These are phyloP conservation scores for Mobula birostris DNA, from an alignment of 2,113 vertebrate genomes.

Conservation along the genomic window DNA sequence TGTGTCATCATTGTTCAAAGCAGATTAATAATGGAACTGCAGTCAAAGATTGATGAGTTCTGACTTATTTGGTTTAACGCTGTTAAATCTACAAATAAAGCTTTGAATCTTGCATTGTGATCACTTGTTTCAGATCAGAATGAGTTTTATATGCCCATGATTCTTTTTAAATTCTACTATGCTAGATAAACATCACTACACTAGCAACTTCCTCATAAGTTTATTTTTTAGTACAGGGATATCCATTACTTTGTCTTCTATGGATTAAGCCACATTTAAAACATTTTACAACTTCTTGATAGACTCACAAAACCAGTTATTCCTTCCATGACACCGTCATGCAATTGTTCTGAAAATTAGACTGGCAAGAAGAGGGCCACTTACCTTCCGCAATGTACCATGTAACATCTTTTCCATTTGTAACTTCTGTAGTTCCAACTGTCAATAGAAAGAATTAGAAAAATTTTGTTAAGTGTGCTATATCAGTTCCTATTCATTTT, in stretches of 20 bases:
- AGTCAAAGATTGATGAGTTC: not conserved
- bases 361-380: not conserved
- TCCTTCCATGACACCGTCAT: not conserved
- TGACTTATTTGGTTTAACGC: not conserved
- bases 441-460: not conserved
- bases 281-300: not conserved
- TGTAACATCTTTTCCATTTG: not conserved
- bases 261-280: not conserved
- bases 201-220: not conserved
- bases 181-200: not conserved
- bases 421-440: constrained; percentile 19
- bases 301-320: not conserved
- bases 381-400: not conserved
- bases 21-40: not conserved
- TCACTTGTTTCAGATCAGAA: not conserved
- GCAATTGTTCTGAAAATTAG: not conserved
- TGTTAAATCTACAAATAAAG: not conserved
- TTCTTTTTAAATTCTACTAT: constrained; percentile 11
- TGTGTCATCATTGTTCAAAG: not conserved
- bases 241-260: not conserved
- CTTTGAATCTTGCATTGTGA: not conserved
- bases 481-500: not conserved
- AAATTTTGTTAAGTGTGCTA: not conserved
- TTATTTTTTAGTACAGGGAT: not conserved
- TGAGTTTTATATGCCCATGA: not conserved